phyloP scores from a whole-genome alignment of 2,888 invertebrate species.

The Tridacna gigas region DNA sequence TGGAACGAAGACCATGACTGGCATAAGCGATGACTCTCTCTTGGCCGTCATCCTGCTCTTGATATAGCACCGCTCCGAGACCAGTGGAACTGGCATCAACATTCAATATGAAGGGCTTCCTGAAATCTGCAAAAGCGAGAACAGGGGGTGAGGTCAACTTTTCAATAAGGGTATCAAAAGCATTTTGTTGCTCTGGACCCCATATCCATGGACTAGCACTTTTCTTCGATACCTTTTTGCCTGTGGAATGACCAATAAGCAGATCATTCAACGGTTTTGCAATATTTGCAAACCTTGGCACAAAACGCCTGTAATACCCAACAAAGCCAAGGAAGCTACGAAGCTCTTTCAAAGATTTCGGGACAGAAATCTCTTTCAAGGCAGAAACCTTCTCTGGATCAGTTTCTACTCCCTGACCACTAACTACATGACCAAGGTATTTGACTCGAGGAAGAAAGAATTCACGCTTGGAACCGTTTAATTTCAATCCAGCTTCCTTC shows the following conservation, averaged over 20 bases:
- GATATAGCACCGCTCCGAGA: constrained; percentile 47
- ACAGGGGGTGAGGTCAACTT: constrained; percentile 25
- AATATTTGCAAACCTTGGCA: constrained; percentile 16
- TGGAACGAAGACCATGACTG: constrained; percentile 31
- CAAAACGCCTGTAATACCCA: constrained; percentile 33
- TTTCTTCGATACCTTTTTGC: not conserved
- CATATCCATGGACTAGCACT: not conserved
- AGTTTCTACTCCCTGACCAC: constrained; percentile 18
- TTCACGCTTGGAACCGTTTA: constrained; percentile 36
- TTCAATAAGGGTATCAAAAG: too few relatives aligned
- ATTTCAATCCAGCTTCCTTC: constrained; percentile 18
- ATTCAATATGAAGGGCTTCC: too few relatives aligned
- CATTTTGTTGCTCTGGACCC: too few relatives aligned
- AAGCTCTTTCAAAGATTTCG: not conserved
- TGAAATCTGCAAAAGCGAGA: constrained; percentile 30
- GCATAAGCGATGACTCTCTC: constrained; percentile 43
- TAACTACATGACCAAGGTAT: constrained; percentile 31
- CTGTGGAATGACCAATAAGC: constrained; percentile 15
- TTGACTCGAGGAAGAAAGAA: not conserved
- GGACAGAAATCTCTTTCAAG: constrained; percentile 6
- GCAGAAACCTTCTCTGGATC: constrained; percentile 1
- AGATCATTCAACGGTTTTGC: constrained; percentile 29
- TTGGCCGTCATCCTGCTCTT: constrained; percentile 33
- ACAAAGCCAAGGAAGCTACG: constrained; percentile 23
- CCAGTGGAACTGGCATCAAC: constrained; percentile 32